Percentiles rank a stretch among this genome's conserved stretches.
phyloP scores from a whole-genome alignment of 2,113 vertebrate species.

The Empidonax alnorum region DNA sequence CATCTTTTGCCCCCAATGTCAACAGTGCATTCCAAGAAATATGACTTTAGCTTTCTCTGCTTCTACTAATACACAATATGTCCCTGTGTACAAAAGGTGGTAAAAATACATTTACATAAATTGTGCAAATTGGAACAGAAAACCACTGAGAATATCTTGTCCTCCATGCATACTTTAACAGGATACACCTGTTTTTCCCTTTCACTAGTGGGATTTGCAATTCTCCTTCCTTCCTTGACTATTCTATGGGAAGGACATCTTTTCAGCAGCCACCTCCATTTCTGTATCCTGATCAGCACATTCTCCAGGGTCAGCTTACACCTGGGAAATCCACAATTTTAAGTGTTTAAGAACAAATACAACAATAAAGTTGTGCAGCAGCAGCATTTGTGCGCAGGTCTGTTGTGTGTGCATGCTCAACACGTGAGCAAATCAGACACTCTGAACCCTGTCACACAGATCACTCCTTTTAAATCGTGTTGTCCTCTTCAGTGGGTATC shows the following conservation, averaged over 20 bases:
- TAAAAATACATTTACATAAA: background rate
- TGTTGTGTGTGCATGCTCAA: background rate
- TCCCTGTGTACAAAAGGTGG: background rate
- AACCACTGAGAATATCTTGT: background rate
- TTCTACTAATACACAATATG: background rate
- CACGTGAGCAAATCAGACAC: background rate
- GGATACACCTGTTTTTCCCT: background rate
- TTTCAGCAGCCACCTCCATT: background rate
- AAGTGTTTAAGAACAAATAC: background rate
- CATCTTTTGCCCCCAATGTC: background rate
- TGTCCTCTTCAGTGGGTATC: background rate
- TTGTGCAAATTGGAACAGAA: background rate
- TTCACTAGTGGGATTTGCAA: background rate
- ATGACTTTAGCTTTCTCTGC: background rate
- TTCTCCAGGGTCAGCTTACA: background rate
- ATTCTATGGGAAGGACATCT: background rate
- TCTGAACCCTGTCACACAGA: background rate
- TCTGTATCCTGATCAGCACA: background rate
- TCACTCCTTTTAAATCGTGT: background rate
- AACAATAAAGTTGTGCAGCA: background rate
- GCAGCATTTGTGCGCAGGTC: background rate
- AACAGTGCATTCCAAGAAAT: background rate
- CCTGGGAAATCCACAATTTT: background rate
- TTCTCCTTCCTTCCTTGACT: background rate
- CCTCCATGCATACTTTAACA: background rate